These are phyloP conservation scores for Falco punctatus DNA, from an alignment of 2,113 vertebrate species.

Conservation along the genomic window DNA sequence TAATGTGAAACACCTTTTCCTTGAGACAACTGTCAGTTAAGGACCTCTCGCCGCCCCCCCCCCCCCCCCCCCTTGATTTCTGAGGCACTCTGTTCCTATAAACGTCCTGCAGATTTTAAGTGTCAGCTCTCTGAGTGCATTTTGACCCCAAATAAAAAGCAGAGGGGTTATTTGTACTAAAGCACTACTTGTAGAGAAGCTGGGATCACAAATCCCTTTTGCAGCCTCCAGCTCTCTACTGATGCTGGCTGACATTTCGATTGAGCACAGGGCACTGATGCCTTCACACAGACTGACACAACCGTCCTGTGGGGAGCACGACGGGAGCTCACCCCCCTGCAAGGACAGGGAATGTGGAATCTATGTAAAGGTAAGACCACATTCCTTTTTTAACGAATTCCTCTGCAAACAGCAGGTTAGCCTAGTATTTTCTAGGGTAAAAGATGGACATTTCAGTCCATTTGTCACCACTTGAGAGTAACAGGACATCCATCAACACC, in stretches of 20 bases:
- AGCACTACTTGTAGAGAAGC: not conserved
- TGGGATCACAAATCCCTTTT: not conserved
- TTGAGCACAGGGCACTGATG: rapidly evolving
- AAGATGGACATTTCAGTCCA: rapidly evolving
- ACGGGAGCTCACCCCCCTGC: not conserved
- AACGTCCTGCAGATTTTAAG: not conserved
- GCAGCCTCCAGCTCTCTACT: not conserved
- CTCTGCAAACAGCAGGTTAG: rapidly evolving
- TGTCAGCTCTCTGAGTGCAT: not conserved
- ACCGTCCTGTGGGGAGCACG: rapidly evolving
- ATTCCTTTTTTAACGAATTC: rapidly evolving
- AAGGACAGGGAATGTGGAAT: rapidly evolving
- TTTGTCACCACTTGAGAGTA: not conserved
- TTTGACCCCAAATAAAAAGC: not conserved
- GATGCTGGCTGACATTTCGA: not conserved
- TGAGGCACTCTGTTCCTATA: rapidly evolving
- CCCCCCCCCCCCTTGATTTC: too few relatives aligned
- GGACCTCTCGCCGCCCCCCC: too few relatives aligned
- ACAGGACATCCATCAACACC: not conserved
- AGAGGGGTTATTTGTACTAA: not conserved
- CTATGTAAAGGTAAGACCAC: rapidly evolving
- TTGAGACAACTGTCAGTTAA: not conserved
- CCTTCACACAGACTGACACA: rapidly evolving
- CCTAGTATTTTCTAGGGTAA: not conserved
- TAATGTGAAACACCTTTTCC: not conserved